These are phyloP conservation scores for Psittacula cyanocephala DNA, from an alignment of 2,113 vertebrate species.

Conservation along the genomic window DNA sequence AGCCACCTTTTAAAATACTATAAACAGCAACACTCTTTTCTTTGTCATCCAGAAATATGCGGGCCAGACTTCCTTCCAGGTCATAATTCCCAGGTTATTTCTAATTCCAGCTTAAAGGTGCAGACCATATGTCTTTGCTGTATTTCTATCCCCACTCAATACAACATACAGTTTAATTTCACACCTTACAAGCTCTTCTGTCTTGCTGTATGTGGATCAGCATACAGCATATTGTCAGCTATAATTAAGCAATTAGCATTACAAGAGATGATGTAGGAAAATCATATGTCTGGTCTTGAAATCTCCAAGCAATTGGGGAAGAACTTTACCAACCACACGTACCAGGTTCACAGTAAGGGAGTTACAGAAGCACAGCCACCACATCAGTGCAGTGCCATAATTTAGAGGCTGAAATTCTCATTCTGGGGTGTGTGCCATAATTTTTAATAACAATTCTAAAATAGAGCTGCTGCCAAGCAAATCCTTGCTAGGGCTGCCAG, in stretches of 20 bases:
- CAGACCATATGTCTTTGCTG: neutral
- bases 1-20: neutral
- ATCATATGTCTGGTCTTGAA: neutral
- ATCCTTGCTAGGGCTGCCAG: slow-evolving; percentile 15
- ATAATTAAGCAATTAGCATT: neutral
- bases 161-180: neutral
- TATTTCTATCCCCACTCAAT: neutral
- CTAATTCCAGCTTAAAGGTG: neutral
- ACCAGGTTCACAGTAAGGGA: neutral
- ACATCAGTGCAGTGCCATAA: neutral
- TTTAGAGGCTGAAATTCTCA: neutral
- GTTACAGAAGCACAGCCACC: neutral
- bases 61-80: neutral
- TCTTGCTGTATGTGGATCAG: neutral
- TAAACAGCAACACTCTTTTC: neutral
- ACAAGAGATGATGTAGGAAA: neutral
- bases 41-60: neutral
- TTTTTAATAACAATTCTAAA: slow-evolving; percentile 31
- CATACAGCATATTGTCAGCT: neutral
- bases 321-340: neutral
- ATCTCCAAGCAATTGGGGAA: neutral
- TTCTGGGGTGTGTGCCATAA: slow-evolving; percentile 2
- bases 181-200: neutral
- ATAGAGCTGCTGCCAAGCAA: slow-evolving; percentile 36
- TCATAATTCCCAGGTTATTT: neutral